Base-by-base conservation (phyloP, 2,888 invertebrate genomes). In the Dolomedes plantarius region DNA sequence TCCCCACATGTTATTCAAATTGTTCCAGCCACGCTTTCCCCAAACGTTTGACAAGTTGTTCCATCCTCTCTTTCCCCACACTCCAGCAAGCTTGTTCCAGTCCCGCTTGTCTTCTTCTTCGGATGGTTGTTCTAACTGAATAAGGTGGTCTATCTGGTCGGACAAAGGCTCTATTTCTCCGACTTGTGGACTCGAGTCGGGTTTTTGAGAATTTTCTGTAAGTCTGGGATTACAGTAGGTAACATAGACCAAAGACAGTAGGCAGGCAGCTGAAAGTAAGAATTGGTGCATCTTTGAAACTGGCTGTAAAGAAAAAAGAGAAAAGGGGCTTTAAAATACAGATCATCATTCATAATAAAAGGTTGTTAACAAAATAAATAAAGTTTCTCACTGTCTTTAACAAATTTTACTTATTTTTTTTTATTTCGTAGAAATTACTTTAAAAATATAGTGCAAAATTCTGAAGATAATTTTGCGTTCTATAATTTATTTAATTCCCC, bases 1-100 rank as follows among this genome's bases (percentile, higher is more conserved):
- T 86, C 94, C 94, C 81, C 91, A 91, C 29, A 90, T 90, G n/a
- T 88, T 89, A 72, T 88, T 88, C 65, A 89, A 71, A 41, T 90
- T 89, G 67, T 89, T 89, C 90, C 89, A 90, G 1, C 65, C 86
- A 13, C 87, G 50, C 19, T 87, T 87, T 27, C 79, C 87, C 83
- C 83, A 83, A 69, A 83, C 77, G 11, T 71, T 71, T 19, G 69
- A 62, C 1, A 83, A 41, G 31, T 83, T 83, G 62, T 83, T 83
- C 83, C 83, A 83, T 7, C 56, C 80, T 5, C 83, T 65, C 16
- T 87, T 87, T 1, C 87, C 87, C 87, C 81, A 87, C n/a, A 74
- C 41, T 28, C 64, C 64, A 11, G 72, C 56, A 13, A 87, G 39
- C 19, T 72, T 69, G 67, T 81, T 85, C 85, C 73, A 81, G 23